Evolutionary conservation across 2,797 vertebrate genomes (phyloP).

Genomic region (Xenentodon cancila): DNA sequence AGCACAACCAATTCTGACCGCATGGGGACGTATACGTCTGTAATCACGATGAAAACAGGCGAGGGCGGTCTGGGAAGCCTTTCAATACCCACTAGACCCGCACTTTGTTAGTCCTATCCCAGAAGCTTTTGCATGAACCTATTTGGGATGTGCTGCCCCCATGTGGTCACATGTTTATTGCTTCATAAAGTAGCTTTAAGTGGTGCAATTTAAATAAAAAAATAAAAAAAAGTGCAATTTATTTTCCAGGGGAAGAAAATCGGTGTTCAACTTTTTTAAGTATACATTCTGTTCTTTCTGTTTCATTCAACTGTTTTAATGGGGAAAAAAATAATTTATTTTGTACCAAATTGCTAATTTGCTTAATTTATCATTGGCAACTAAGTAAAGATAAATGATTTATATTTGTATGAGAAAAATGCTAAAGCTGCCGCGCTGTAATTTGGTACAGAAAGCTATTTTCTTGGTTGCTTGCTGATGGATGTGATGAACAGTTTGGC

Average conservation of each 20-base stretch:
- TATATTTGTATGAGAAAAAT: slow-evolving; percentile 67
- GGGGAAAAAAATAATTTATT: slow-evolving; percentile 53
- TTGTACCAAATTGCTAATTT: slow-evolving; percentile 60
- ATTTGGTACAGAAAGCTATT: slow-evolving; percentile 22
- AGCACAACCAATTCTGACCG: no score
- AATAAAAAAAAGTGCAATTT: not conserved
- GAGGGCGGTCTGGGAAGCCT: no score
- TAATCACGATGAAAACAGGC: no score
- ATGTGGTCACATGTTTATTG: no score
- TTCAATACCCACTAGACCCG: no score
- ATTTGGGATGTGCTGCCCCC: no score
- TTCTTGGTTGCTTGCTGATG: slow-evolving; percentile 50
- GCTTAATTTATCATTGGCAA: slow-evolving; percentile 43
- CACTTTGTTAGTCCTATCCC: no score
- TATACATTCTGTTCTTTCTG: slow-evolving; percentile 8
- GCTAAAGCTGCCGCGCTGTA: slow-evolving; percentile 23
- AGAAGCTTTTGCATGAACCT: no score
- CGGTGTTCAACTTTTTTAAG: slow-evolving; percentile 1
- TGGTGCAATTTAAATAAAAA: not conserved
- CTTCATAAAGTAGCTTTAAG: no score
- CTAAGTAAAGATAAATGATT: slow-evolving; percentile 53
- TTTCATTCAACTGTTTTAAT: slow-evolving; percentile 28
- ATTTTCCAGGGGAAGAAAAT: not conserved
- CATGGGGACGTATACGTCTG: no score
- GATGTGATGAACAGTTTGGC: slow-evolving; percentile 22